Conservation (phyloP, 1,140 invertebrate genomes). For the Drosophila nigromelanica region DNA sequence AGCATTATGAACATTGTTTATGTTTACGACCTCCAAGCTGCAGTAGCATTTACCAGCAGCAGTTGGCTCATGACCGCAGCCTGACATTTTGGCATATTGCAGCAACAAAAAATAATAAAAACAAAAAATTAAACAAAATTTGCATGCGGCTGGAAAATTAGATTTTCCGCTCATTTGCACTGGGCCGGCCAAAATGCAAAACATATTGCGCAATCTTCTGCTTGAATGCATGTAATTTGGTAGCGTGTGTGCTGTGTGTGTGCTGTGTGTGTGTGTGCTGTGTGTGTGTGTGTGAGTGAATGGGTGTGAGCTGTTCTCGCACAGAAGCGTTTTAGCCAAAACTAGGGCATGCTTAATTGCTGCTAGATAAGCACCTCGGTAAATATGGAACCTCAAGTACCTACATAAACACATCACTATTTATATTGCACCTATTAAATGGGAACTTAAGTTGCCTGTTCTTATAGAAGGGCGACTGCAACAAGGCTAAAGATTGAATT, state of each 20-base stretch:
- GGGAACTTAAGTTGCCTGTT: not conserved
- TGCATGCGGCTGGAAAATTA: constrained; percentile 70
- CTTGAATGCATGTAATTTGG: constrained; percentile 62
- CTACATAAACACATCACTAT: not conserved
- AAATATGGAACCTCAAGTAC: constrained; percentile 21
- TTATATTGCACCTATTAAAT: not conserved
- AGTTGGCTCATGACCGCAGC: constrained; percentile 25
- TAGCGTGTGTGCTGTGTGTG: constrained; percentile 3
- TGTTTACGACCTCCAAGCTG: constrained; percentile 42
- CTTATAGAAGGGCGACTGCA: not conserved
- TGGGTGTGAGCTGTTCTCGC: constrained; percentile 35
- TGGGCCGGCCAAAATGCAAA: constrained; percentile 38
- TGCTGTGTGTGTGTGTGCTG: constrained; percentile 9
- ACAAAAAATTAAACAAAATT: no score
- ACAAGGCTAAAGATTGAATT: not conserved
- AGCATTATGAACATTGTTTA: constrained; percentile 26
- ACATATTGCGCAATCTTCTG: constrained; percentile 76
- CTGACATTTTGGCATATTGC: constrained; percentile 65
- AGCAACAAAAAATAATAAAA: constrained; percentile 10
- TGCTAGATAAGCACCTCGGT: constrained; percentile 17
- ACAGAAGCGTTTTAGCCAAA: constrained; percentile 21
- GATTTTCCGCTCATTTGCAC: constrained; percentile 77
- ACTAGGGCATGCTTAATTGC: constrained; percentile 39
- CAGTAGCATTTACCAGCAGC: constrained; percentile 25
- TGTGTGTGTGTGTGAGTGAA: constrained; percentile 2